These are phyloP conservation scores for Zoanthus gigantus DNA, from an alignment of 92 coral and sea anemone species.

Conservation along the genomic window DNA sequence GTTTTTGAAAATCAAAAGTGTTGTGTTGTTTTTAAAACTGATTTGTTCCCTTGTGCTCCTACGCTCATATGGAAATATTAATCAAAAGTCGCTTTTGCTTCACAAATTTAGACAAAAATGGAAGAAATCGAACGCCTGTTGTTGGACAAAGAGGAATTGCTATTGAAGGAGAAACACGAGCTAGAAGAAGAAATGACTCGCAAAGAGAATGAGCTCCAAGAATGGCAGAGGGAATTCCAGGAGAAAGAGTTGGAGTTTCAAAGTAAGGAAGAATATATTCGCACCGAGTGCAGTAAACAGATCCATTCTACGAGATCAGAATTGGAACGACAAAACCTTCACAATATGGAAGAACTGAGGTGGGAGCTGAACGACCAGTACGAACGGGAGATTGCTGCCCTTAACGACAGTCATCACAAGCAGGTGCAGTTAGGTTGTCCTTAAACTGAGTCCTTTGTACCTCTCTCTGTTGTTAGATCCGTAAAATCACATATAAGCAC, in stretches of 20 bases:
- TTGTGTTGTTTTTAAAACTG: too few species aligned
- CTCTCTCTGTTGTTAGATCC: background rate
- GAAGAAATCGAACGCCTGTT: conserved; percentile 87
- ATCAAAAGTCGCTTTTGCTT: background rate
- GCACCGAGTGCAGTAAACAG: conserved; percentile 66
- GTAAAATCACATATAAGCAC: background rate
- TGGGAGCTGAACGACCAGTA: conserved; percentile 88
- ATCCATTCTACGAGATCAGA: conserved; percentile 69
- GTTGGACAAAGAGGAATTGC: conserved; percentile 82
- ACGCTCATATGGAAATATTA: too few species aligned
- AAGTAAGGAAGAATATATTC: conserved; percentile 69
- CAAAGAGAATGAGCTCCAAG: conserved; percentile 87
- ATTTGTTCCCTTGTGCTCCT: too few species aligned
- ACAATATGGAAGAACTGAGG: conserved; percentile 81
- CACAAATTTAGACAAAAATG: conserved; percentile 74
- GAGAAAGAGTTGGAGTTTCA: conserved; percentile 80
- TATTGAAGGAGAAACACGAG: conserved; percentile 78
- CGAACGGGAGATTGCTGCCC: conserved; percentile 78
- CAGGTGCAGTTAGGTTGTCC: conserved; percentile 94
- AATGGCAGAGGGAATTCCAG: conserved; percentile 96
- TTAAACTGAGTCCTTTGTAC: conserved; percentile 3
- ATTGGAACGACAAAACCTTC: conserved; percentile 76
- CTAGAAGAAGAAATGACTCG: conserved; percentile 88
- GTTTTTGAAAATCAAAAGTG: too few species aligned
- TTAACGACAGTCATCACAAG: conserved; percentile 78